Evolutionary conservation across 2,888 invertebrate species (phyloP).

Genomic region (Amphimallon solstitiale): DNA sequence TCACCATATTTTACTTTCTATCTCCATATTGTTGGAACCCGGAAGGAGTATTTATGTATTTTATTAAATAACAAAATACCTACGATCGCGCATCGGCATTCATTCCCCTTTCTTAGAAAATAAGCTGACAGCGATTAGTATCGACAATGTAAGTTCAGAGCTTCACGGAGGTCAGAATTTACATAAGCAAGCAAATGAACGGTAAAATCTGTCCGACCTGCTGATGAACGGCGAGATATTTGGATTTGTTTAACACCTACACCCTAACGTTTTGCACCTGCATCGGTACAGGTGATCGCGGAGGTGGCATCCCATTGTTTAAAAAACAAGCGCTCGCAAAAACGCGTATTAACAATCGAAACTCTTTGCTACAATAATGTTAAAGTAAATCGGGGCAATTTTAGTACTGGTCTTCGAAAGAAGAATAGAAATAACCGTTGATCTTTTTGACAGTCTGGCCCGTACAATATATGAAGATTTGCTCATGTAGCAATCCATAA

Average conservation of each 20-base stretch:
- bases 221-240: slow-evolving; percentile 10
- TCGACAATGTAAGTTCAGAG: slow-evolving; percentile 4
- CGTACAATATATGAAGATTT: background rate
- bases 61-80: slow-evolving; percentile 3
- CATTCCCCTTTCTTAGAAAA: slow-evolving; percentile 5
- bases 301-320: slow-evolving; percentile 7
- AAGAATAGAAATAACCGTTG: background rate
- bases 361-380: no score
- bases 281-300: background rate
- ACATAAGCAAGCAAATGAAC: slow-evolving; percentile 24
- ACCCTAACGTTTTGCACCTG: background rate
- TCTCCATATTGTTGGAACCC: background rate
- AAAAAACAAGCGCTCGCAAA: background rate
- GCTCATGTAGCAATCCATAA: background rate
- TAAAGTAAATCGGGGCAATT: no score
- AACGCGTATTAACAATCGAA: no score
- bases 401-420: no score
- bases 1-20: slow-evolving; percentile 13
- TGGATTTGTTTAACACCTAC: slow-evolving; percentile 19
- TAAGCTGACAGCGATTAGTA: slow-evolving; percentile 10
- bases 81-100: background rate
- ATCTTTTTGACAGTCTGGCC: slow-evolving; percentile 10
- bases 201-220: background rate
- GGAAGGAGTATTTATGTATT: slow-evolving; percentile 7
- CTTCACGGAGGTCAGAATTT: slow-evolving; percentile 16